Conservation (phyloP, 2,888 invertebrate species). For the Thalpophila matura region DNA sequence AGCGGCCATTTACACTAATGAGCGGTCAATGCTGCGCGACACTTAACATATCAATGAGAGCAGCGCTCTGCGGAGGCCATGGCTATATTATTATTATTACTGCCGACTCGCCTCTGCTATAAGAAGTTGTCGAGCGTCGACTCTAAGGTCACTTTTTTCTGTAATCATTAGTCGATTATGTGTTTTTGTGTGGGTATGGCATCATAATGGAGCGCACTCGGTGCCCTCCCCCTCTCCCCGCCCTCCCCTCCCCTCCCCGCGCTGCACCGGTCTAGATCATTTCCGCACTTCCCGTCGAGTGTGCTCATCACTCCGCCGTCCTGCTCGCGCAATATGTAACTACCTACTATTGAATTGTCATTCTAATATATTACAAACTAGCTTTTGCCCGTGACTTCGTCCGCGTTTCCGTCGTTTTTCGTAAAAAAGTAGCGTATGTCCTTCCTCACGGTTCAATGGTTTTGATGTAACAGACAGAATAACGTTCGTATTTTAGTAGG, state of each 20-base stretch:
- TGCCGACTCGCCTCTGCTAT: conserved; percentile 3
- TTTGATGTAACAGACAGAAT: too few relatives aligned
- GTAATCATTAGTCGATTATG: conserved; percentile 48
- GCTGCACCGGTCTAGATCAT: too few relatives aligned
- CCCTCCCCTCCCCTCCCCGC: neutral
- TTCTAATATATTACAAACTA: too few relatives aligned
- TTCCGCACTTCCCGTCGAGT: too few relatives aligned
- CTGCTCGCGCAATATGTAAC: too few relatives aligned
- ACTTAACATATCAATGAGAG: conserved; percentile 31
- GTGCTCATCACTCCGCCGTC: too few relatives aligned
- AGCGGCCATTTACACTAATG: neutral
- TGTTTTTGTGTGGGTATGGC: conserved; percentile 48
- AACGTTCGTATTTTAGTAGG: too few relatives aligned
- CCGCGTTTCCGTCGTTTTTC: too few relatives aligned
- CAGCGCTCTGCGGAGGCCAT: conserved; percentile 23
- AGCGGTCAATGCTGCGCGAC: conserved; percentile 20
- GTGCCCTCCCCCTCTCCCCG: neutral
- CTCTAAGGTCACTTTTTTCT: conserved; percentile 57
- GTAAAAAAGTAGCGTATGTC: too few relatives aligned
- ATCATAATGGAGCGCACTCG: conserved; percentile 8
- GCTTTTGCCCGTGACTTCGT: too few relatives aligned
- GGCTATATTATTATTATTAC: conserved; percentile 33
- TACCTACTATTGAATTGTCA: too few relatives aligned
- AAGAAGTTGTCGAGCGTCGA: conserved; percentile 33
- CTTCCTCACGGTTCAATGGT: too few relatives aligned